Evolutionary conservation across 2,113 vertebrate genomes (phyloP), one percentile per base, ranked within the genome.

Genomic region (Platichthys stellatus): DNA sequence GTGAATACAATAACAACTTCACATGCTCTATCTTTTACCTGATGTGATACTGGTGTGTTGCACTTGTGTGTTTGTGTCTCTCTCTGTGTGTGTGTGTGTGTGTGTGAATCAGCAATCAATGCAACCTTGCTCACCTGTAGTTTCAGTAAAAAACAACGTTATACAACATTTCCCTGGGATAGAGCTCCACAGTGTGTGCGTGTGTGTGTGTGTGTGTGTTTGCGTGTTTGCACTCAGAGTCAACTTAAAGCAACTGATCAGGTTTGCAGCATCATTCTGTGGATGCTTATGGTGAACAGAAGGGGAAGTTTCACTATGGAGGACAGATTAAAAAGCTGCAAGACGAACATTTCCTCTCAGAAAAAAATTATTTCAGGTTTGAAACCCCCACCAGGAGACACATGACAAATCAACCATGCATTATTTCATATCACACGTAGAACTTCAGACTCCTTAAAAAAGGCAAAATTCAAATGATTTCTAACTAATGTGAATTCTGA

Each of bases 401-500:
- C 45, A 18, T 2, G 15, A 49, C 45, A 47, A 4, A 17, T 17
- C 0, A 35, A 47, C 0, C 15, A 14, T 0, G 18, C 45, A 18
- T 49, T 49, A 4, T 5, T 17, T 47, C 45, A 17, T 15, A 2
- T 12, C 3, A 35, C 38, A 4, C 53, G 21, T 23, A 80, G 1
- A 89, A 90, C 89, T 92, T 90, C 76, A 59, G 15, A 31, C 24
- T 4, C 24, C 3, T 0, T 0, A 21, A 7, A 47, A 20, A 54
- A 9, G 20, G 2, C 20, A 3, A 2, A 2, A 11, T 54, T 20
- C 7, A 1, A 54, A 10, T 54, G 18, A 20, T 54, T 17, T 21
- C 18, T 5, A 85, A 53, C 66, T 68, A n/a, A 17, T 63, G 9
- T 10, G 17, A 63, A 78, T 78, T 49, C 17, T 53, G 2, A 85